These are phyloP conservation scores for Operophtera brumata DNA, from an alignment of 2,888 invertebrate genomes.

Conservation along the genomic window DNA sequence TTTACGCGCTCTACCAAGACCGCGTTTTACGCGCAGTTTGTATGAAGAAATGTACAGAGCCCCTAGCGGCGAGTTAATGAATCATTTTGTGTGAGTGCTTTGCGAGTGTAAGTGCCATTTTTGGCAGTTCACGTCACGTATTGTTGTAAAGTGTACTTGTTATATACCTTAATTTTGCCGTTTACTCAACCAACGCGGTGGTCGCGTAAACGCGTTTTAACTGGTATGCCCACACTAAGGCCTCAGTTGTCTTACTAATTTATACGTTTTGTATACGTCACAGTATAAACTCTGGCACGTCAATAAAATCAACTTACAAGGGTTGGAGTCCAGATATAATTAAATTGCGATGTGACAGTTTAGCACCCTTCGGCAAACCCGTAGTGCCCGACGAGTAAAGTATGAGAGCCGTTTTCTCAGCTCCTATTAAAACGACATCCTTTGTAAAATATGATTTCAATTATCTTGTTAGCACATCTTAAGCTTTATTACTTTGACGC, in stretches of 20 bases:
- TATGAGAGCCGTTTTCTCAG: slow-evolving; percentile 49
- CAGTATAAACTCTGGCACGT: slow-evolving; percentile 15
- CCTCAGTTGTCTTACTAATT: not conserved
- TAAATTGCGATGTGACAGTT: slow-evolving; percentile 58
- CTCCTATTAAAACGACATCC: slow-evolving; percentile 39
- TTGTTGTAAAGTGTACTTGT: no score
- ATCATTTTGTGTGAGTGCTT: no score
- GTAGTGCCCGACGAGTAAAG: slow-evolving; percentile 68
- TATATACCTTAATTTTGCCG: no score
- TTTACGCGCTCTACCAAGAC: no score
- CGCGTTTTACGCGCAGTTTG: no score
- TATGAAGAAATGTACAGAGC: no score
- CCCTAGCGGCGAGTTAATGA: no score
- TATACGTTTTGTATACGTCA: not conserved
- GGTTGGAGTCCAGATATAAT: slow-evolving; percentile 47
- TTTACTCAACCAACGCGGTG: no score
- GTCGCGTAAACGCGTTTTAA: no score
- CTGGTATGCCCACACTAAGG: no score
- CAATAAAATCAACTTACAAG: slow-evolving; percentile 47
- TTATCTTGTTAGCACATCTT: slow-evolving; percentile 33
- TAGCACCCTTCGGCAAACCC: slow-evolving; percentile 60
- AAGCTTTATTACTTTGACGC: slow-evolving; percentile 28
- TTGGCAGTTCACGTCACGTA: no score
- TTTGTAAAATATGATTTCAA: slow-evolving; percentile 34
- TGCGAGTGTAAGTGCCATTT: no score